Conservation (phyloP, 2,797 vertebrate genomes). For the Phalloptychus januarius region DNA sequence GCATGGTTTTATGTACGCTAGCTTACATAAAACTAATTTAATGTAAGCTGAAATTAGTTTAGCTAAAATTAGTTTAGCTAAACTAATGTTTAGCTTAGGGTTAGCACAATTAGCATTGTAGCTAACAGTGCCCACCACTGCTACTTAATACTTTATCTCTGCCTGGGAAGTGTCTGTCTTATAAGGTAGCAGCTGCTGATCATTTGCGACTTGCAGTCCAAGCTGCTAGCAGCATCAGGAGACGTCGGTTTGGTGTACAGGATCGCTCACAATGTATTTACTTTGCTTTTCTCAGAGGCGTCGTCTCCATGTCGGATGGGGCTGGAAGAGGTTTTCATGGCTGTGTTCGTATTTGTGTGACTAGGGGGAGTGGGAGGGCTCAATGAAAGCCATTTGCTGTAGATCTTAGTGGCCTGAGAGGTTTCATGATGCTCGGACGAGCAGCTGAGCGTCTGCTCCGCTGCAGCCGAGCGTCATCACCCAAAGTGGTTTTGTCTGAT, state of each 20-base stretch:
- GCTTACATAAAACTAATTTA: too few species aligned
- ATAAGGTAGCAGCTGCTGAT: background rate
- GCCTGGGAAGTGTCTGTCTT: background rate
- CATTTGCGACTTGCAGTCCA: background rate
- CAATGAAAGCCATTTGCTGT: conserved; percentile 79
- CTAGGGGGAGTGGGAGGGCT: conserved; percentile 63
- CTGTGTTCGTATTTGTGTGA: conserved; percentile 63
- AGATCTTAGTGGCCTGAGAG: conserved; percentile 70
- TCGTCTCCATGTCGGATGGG: background rate
- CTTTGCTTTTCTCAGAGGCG: background rate
- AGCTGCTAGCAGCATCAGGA: background rate
- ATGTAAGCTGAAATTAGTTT: too few species aligned
- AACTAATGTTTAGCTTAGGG: too few species aligned
- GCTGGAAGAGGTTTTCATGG: background rate
- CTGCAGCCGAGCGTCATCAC: conserved; percentile 75
- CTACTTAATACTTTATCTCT: background rate
- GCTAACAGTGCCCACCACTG: too few species aligned
- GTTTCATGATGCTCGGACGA: conserved; percentile 73
- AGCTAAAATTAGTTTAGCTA: too few species aligned
- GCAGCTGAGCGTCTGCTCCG: conserved; percentile 32
- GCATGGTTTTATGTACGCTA: too few species aligned
- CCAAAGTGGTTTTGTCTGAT: conserved; percentile 52
- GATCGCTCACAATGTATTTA: background rate
- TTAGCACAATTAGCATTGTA: too few species aligned
- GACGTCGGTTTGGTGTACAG: background rate